Evolutionary conservation across 2,113 vertebrate genomes (phyloP), one percentile per base, ranked within the genome.

Genomic region (Eurypyga helias): DNA sequence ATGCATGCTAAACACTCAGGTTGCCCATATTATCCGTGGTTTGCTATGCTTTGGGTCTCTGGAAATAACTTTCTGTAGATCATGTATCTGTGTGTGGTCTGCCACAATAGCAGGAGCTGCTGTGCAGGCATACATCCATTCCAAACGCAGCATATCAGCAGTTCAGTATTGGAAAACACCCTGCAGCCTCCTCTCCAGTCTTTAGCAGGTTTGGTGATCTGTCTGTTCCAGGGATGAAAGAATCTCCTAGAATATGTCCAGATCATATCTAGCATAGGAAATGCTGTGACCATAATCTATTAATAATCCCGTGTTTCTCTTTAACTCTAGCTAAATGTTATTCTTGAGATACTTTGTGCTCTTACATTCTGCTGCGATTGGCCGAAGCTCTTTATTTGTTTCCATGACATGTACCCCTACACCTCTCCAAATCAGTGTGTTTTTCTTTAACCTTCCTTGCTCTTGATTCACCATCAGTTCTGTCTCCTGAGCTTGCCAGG

Each of bases 351-450:
- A 51, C 15, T 41, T 34, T 11, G 7, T 45, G 57, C 9, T 78
- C 13, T 77, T 33, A 17, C 0, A 0, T 43, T 62, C n/a, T 58
- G 17, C 31, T 78, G 75, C 2, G 4, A 3, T 54, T 64, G 16
- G n/a, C 60, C 26, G 23, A 28, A 41, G 9, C 8, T 52, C 46
- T 25, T 49, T 31, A 10, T 4, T 10, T 29, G 17, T 81, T 81
- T 49, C 34, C n/a, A 26, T n/a, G 16, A 29, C 33, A 31, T 2
- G 7, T 70, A 23, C 25, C 28, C 60, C 54, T 38, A 20, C 19
- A 45, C 24, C 24, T 55, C 69, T 65, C 46, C 80, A 52, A n/a
- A 75, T 0, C 38, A 19, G 14, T 36, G 14, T 36, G 20, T 11
- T 41, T 65, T 66, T 45, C 33, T 79, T 87, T 34, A 33, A 49